A percentile compares a stretch with the other conserved stretches of the same genome.
Conservation (phyloP, 2,113 vertebrate genomes). For the Onychostoma macrolepis region DNA sequence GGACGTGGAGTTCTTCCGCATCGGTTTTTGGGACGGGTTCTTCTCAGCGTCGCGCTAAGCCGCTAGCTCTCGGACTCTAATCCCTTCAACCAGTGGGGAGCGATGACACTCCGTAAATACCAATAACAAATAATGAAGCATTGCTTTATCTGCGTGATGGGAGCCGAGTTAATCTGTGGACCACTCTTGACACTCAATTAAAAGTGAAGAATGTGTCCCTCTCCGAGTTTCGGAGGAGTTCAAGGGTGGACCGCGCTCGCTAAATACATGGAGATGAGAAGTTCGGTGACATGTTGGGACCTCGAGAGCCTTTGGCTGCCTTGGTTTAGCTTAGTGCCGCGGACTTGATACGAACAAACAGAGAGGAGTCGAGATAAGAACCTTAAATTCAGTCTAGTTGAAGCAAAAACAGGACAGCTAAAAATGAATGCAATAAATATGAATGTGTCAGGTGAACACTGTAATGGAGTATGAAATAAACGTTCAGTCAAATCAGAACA, state of each 20-base stretch:
- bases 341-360: constrained; percentile 3
- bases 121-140: constrained; percentile 78
- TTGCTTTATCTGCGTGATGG: constrained; percentile 71
- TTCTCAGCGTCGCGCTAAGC: constrained; percentile 47
- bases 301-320: neutral
- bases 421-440: neutral
- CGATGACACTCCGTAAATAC: constrained; percentile 77
- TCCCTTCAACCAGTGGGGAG: constrained; percentile 46
- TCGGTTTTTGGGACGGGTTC: constrained; percentile 7
- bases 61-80: constrained; percentile 53
- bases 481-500: neutral
- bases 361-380: constrained; percentile 10
- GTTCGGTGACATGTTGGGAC: neutral
- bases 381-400: constrained; percentile 13
- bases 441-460: neutral
- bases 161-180: constrained; percentile 75
- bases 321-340: constrained; percentile 30
- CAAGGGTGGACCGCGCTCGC: neutral
- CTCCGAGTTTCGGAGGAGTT: constrained; percentile 36
- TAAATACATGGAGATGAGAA: constrained; percentile 9
- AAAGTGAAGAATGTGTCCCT: constrained; percentile 70
- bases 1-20: neutral
- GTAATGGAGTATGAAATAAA: neutral
- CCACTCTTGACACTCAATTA: constrained; percentile 81
- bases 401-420: neutral